Conservation (phyloP, 2,797 vertebrate species). For the Threskiornis aethiopicus region DNA sequence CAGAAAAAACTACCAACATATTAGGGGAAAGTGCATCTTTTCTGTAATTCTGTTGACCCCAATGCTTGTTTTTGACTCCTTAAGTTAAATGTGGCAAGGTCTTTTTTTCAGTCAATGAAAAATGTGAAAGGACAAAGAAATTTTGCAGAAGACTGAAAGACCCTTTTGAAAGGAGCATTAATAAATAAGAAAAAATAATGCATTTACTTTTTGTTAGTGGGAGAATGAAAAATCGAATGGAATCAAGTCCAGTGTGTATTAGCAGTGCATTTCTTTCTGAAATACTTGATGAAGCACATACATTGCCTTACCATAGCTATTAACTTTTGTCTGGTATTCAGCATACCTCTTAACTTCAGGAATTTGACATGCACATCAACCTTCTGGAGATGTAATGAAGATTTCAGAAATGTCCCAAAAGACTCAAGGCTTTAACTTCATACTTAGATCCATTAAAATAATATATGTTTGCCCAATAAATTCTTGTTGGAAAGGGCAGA, state of each 20-base stretch:
- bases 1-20: neutral
- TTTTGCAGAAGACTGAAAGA: neutral
- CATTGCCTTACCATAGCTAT: neutral
- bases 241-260: neutral
- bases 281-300: neutral
- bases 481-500: neutral
- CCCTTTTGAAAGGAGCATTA: neutral
- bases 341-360: neutral
- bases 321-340: neutral
- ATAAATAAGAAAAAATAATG: neutral
- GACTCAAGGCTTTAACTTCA: neutral
- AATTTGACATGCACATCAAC: neutral
- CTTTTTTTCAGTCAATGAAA: neutral
- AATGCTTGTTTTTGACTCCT: neutral
- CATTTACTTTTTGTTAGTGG: neutral
- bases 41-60: neutral
- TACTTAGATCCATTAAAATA: neutral
- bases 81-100: neutral
- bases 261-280: neutral
- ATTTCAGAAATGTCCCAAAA: neutral
- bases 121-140: neutral
- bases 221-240: neutral
- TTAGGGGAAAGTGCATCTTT: neutral
- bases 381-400: neutral
- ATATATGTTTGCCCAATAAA: neutral